Conservation (phyloP, 2,888 invertebrate species). For the Cartodere bifasciata region DNA sequence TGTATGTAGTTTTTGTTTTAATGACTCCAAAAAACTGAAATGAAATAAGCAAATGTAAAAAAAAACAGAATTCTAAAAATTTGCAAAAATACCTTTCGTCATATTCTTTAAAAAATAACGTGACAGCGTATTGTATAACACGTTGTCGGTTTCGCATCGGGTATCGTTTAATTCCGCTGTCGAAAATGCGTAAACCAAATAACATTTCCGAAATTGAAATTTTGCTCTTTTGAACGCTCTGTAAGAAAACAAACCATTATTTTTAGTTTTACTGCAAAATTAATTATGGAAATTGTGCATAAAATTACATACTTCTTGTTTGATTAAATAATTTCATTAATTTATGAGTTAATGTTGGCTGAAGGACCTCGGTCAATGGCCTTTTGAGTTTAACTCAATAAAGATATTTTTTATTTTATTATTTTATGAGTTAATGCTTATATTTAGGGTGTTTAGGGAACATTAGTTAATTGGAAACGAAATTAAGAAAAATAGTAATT, state of each 20-base stretch:
- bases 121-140: slow-evolving; percentile 80
- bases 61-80: no score
- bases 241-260: slow-evolving; percentile 17
- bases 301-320: no score
- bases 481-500: no score
- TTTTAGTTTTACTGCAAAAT: not conserved
- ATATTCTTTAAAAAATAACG: slow-evolving; percentile 69
- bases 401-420: no score
- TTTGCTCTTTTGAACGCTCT: slow-evolving; percentile 75
- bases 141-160: slow-evolving; percentile 73
- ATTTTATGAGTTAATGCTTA: no score
- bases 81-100: slow-evolving; percentile 53
- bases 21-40: slow-evolving; percentile 61
- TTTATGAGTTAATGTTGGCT: no score
- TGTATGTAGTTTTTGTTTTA: slow-evolving; percentile 53
- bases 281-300: no score
- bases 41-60: slow-evolving; percentile 1
- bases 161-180: slow-evolving; percentile 82
- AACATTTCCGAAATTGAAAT: slow-evolving; percentile 78
- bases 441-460: no score
- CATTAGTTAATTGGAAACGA: no score
- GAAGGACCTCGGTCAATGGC: no score
- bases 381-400: no score
- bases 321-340: no score
- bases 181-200: slow-evolving; percentile 82